Base-by-base conservation (phyloP, 2,113 vertebrate species). In the Asarcornis scutulata region DNA sequence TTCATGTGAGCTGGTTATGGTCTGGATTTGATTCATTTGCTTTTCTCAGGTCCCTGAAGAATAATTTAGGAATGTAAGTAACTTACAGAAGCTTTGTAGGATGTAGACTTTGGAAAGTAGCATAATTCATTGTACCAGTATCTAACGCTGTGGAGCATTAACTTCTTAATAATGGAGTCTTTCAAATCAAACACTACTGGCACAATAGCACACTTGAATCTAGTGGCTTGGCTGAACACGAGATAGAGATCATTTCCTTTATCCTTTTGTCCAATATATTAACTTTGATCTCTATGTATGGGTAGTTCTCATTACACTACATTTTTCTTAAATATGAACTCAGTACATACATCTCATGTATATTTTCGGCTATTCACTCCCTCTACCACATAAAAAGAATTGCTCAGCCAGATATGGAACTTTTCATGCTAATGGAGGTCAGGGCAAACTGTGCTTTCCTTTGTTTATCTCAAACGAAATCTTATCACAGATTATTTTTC, bases 111-210 rank as follows among this genome's bases (percentile, higher is more conserved):
- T 83, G 74, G 55, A 84, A 48, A 92, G 67, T 17, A 89, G 9
- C 10, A 55, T 2, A 3, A 62, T 94, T 93, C 31, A 3, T 92
- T 90, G 84, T 36, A 91, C 64, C 56, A 77, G 60, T 90, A 89
- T 81, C 75, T 72, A 56, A 53, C 36, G 67, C 66, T 95, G 88
- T 83, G 89, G 42, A 91, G 88, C 72, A 86, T 74, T 96, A 93
- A 86, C 92, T 94, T 96, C 95, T 94, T 92, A 86, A 95, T 96
- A 98, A 97, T 89, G 68, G 90, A 95, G 86, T n/a, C 92, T 96
- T 96, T 97, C 94, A 97, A 90, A 91, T 69, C 60, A 84, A 93
- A 32, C 3, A 58, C 64, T 84, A 11, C 74, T 89, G 77, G 77
- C 92, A 97, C 80, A 96, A 95, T 91, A 91, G 91, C 14, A 17